Evolutionary conservation across 2,888 invertebrate genomes (phyloP).

Genomic region (Eilema depressum): DNA sequence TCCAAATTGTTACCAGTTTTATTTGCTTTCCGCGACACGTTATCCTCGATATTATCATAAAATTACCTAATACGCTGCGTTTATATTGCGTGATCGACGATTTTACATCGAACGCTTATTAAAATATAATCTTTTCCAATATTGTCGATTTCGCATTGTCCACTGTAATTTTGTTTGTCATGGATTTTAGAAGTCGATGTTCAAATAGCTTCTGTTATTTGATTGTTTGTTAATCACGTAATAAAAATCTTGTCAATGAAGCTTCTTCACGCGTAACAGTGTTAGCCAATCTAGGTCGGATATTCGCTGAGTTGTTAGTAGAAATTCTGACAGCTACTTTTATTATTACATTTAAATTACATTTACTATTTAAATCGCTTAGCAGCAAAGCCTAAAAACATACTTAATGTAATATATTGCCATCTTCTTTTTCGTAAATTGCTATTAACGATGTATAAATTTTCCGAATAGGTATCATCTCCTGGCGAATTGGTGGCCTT

Average conservation of each 20-base stretch:
- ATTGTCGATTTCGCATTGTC: background rate
- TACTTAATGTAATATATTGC: background rate
- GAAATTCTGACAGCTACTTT: background rate
- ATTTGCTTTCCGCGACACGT: background rate
- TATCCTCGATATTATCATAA: conserved; percentile 4
- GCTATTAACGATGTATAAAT: background rate
- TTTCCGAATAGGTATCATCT: background rate
- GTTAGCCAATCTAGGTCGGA: background rate
- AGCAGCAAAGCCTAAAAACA: background rate
- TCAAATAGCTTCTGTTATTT: background rate
- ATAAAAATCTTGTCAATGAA: conserved; percentile 2
- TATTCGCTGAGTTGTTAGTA: background rate
- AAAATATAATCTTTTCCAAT: conserved; percentile 12
- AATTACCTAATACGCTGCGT: conserved; percentile 37
- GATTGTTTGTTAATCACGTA: background rate
- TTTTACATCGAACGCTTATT: conserved; percentile 22
- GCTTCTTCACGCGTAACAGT: background rate
- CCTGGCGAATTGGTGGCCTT: too few relatives aligned
- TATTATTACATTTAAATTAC: background rate
- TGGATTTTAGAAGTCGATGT: background rate
- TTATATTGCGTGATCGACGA: conserved; percentile 38
- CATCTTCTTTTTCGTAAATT: background rate
- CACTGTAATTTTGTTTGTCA: background rate
- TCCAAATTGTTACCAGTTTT: background rate
- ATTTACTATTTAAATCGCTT: background rate